Conservation (phyloP, 2,113 vertebrate species). For the Macrotis lagotis region DNA sequence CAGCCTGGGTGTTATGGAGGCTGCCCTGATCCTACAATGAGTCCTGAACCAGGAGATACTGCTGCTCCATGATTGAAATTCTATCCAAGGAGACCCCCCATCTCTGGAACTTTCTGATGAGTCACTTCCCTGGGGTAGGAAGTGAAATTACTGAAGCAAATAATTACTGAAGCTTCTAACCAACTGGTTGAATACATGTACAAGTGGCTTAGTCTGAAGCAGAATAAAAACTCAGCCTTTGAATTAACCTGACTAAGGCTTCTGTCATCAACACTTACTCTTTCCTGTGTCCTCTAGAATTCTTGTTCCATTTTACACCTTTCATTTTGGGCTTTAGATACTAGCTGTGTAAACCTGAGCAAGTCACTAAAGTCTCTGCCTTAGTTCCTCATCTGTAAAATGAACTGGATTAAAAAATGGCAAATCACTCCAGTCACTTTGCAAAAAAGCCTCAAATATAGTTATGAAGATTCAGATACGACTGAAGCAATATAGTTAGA, state of each 20-base stretch:
- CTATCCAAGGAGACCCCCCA: constrained; percentile 74
- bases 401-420: not conserved
- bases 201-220: constrained; percentile 76
- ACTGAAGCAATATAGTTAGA: not conserved
- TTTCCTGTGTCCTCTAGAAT: too few species aligned
- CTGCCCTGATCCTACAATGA: constrained; percentile 76
- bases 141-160: not conserved
- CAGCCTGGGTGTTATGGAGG: constrained; percentile 75
- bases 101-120: constrained; percentile 74
- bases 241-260: not conserved
- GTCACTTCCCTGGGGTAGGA: constrained; percentile 57
- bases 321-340: too few species aligned
- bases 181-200: constrained; percentile 80
- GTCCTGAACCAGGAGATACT: constrained; percentile 77
- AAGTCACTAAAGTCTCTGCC: too few species aligned
- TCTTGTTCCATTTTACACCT: too few species aligned
- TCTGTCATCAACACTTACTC: too few species aligned
- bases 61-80: constrained; percentile 76
- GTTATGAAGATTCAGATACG: not conserved
- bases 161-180: too few species aligned
- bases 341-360: too few species aligned
- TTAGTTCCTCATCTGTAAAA: not conserved
- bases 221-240: constrained; percentile 50
- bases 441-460: not conserved
- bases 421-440: not conserved